Evolutionary conservation across 2,797 vertebrate genomes (phyloP).

Genomic region (Protonibea diacanthus): DNA sequence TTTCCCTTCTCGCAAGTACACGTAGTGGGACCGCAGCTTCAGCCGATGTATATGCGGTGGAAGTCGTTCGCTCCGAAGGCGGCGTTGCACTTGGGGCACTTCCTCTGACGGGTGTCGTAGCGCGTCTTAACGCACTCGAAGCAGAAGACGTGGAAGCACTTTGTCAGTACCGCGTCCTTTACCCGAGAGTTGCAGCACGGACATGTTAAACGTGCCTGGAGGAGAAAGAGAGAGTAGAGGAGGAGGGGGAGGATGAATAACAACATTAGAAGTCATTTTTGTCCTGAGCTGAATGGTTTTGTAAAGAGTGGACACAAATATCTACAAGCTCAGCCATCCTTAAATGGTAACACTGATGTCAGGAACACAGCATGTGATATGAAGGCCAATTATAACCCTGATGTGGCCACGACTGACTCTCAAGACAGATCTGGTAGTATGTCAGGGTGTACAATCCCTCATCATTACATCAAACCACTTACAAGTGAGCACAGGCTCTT

Average conservation of each 20-base stretch:
- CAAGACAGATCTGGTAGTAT: not conserved
- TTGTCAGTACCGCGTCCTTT: slow-evolving; percentile 97
- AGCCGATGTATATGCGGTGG: slow-evolving; percentile 98
- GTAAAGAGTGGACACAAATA: slow-evolving; percentile 37
- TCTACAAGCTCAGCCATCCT: slow-evolving; percentile 37
- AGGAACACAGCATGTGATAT: slow-evolving; percentile 2
- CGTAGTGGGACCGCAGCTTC: slow-evolving; percentile 34
- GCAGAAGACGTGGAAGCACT: slow-evolving; percentile 99
- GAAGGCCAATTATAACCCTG: not conserved
- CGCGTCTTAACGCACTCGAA: slow-evolving; percentile 98
- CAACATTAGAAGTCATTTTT: slow-evolving; percentile 29
- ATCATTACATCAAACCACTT: not conserved
- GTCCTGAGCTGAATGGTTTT: slow-evolving; percentile 32
- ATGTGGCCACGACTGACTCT: not conserved
- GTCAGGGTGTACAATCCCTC: not conserved
- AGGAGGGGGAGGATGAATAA: slow-evolving; percentile 14
- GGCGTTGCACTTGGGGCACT: slow-evolving; percentile 97
- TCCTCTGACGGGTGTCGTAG: slow-evolving; percentile 97
- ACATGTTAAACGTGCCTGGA: slow-evolving; percentile 94
- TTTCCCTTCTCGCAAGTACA: not conserved
- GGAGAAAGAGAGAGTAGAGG: not conserved
- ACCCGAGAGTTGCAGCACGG: slow-evolving; percentile 98
- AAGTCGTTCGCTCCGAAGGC: slow-evolving; percentile 98
- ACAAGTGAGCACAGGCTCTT: not conserved
- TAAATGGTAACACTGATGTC: not conserved